A percentile compares a stretch with the other conserved stretches of the same genome.
phyloP scores from a whole-genome alignment of 2,797 vertebrate genomes.

The Anguilla megastoma region DNA sequence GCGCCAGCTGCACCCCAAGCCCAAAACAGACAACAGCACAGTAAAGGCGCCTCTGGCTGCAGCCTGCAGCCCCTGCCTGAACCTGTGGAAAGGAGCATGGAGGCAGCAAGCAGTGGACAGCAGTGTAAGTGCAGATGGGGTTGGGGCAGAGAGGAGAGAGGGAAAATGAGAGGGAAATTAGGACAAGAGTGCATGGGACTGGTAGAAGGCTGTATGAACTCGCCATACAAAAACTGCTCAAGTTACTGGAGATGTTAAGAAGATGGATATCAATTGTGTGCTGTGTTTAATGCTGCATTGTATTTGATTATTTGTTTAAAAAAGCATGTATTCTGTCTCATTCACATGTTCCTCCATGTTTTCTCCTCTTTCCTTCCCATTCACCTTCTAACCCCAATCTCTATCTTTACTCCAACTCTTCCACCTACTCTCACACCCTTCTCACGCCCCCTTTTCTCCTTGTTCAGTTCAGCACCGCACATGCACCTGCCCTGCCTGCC shows the following conservation, averaged over 20 bases:
- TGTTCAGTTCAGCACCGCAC: conserved; percentile 57
- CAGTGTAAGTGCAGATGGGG: conserved; percentile 37
- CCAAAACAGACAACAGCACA: conserved; percentile 46
- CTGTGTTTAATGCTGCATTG: background rate
- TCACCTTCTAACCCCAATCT: background rate
- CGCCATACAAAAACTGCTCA: background rate
- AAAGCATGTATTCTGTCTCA: background rate
- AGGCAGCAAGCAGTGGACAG: conserved; percentile 52
- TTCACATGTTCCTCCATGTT: background rate
- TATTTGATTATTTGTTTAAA: background rate
- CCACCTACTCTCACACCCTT: conserved; percentile 41
- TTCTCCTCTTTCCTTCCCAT: background rate
- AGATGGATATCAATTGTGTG: background rate
- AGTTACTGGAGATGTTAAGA: background rate
- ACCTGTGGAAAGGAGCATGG: conserved; percentile 48
- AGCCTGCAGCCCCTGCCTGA: conserved; percentile 36
- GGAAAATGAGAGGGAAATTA: background rate
- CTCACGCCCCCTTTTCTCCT: too few relatives aligned
- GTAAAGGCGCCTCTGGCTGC: conserved; percentile 47
- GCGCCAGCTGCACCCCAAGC: conserved; percentile 37
- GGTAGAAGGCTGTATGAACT: background rate
- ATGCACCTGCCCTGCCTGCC: conserved; percentile 72
- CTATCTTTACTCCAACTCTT: conserved; percentile 27
- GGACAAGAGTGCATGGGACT: background rate
- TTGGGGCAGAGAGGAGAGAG: background rate